These are phyloP conservation scores for Paracyclopina nana DNA, from an alignment of 1,140 invertebrate species.

Conservation along the genomic window DNA sequence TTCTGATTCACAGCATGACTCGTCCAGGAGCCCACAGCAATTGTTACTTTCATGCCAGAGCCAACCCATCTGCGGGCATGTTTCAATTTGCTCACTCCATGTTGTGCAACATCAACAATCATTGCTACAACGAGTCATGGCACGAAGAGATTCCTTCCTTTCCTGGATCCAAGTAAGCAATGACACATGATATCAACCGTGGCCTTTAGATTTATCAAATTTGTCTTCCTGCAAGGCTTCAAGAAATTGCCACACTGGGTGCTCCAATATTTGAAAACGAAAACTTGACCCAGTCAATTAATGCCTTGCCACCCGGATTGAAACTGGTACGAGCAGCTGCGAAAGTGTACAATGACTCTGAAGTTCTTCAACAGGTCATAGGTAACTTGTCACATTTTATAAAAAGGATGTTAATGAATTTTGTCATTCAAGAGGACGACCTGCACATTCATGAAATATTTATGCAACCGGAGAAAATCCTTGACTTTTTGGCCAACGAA, in stretches of 20 bases:
- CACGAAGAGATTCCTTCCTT: conserved; percentile 8
- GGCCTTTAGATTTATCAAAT: neutral
- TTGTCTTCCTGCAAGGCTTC: neutral
- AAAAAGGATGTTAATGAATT: neutral
- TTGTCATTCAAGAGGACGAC: neutral
- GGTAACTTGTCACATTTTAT: neutral
- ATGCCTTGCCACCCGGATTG: neutral
- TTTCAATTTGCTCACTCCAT: neutral
- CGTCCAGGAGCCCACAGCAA: neutral
- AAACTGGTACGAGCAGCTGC: neutral
- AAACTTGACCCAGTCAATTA: neutral
- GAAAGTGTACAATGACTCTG: neutral
- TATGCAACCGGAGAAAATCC: neutral
- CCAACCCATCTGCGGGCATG: neutral
- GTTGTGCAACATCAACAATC: conserved; percentile 2
- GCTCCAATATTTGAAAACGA: neutral
- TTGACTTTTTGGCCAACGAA: neutral
- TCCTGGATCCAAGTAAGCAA: conserved; percentile 6
- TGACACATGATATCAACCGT: neutral
- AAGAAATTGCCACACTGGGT: neutral
- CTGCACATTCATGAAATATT: neutral
- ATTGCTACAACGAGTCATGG: neutral
- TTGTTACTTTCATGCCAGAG: neutral
- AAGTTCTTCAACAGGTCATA: neutral
- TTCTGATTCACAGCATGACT: neutral